Base-by-base conservation (phyloP, 2,888 invertebrate genomes). In the Drosophila pseudotalamancana region DNA sequence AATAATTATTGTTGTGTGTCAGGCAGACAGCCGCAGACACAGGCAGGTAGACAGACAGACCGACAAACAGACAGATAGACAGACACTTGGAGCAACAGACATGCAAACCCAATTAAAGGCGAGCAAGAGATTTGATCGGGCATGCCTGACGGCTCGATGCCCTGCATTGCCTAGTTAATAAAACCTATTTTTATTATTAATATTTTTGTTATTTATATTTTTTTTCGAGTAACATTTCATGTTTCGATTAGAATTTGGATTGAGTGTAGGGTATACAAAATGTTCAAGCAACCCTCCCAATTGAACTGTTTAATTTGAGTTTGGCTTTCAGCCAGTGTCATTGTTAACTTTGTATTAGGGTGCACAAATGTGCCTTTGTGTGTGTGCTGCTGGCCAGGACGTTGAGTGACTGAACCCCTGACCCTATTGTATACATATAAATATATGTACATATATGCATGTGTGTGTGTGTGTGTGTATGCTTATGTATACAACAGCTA, bases 1-100 rank as follows among this genome's bases (percentile, higher is more conserved):
- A 83, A 83, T 77, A 86, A 77, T 83, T 77, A 86, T 86, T 80
- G 63, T 77, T 81, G 46, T 64, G 63, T 42, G 48, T 50, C 63
- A 66, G 21, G 5, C 27, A n/a, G 18, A 21, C 12, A 31, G 21
- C 6, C 46, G 19, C 12, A 0, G 18, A 12, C 3, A 14, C 14
- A 16, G 6, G 21, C 4, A 8, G 27, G 8, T 6, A 18, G 21
- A 9, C 27, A n/a, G 18, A 21, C 12, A 31, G 21, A 11, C 46
- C n/a, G 19, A 0, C 29, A 12, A 4, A 14, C 14, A 16, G 6
- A 32, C 4, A 8, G 27, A n/a, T 6, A 18, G 43, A 8, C 1
- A 16, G 2, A 8, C n/a, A 53, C 39, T 39, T 56, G 56, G 21
- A 19, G n/a, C 54, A 37, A 8, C 12, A 48, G 51, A 48, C 63